Evolutionary conservation across 2,113 vertebrate genomes (phyloP).

Genomic region (Ginglymostoma cirratum): DNA sequence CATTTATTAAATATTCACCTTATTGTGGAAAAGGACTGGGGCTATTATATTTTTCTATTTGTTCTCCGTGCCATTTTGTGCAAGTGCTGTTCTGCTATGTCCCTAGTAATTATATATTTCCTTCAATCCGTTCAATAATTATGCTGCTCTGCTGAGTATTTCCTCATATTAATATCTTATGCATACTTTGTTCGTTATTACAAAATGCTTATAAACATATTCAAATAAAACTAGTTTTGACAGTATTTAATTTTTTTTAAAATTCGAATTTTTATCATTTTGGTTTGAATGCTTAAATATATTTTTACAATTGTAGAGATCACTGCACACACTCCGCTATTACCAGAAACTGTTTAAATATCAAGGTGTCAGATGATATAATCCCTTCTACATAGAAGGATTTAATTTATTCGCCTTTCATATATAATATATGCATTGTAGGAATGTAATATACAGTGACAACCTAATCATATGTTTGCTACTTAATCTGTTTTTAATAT

Average conservation of each 20-base stretch:
- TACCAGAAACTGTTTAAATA: constrained; percentile 31
- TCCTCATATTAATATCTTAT: constrained; percentile 30
- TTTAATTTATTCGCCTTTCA: constrained; percentile 36
- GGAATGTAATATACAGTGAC: constrained; percentile 62
- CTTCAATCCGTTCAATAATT: constrained; percentile 37
- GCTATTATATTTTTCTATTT: constrained; percentile 36
- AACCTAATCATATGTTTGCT: constrained; percentile 67
- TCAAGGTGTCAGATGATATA: constrained; percentile 15
- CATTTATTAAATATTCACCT: constrained; percentile 27
- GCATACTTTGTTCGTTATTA: constrained; percentile 21
- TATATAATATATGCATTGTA: constrained; percentile 36
- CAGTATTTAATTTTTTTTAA: constrained; percentile 22
- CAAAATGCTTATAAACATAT: constrained; percentile 30
- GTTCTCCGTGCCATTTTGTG: constrained; percentile 16
- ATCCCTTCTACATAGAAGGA: constrained; percentile 33
- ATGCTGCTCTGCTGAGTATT: constrained; percentile 33
- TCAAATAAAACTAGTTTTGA: constrained; percentile 29
- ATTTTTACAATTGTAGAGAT: constrained; percentile 31
- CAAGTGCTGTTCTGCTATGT: constrained; percentile 16
- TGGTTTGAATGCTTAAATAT: constrained; percentile 23
- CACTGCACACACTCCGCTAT: constrained; percentile 14
- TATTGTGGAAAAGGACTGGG: not conserved
- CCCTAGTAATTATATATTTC: constrained; percentile 35
- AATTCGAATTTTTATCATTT: constrained; percentile 23
- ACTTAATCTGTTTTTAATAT: constrained; percentile 71